Evolutionary conservation across 2,888 invertebrate species (phyloP), one percentile per base, ranked within the genome.

Genomic region (Galeruca laticollis): DNA sequence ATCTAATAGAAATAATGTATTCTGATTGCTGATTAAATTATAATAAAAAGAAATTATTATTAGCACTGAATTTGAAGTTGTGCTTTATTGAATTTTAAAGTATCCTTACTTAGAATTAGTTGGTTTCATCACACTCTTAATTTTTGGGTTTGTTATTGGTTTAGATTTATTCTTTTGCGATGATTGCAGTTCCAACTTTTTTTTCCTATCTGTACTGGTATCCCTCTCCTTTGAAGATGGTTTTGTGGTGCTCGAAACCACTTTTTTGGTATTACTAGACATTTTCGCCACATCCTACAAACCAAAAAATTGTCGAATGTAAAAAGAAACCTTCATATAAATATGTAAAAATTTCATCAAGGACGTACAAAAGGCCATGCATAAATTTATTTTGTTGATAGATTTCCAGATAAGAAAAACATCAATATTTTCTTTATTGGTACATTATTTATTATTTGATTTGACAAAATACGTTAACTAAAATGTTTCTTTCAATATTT

Each of bases 241-340:
- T 51, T 72, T 73, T 52, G 71, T 68, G 60, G 65, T 21, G 33
- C 10, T 69, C 43, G 70, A 54, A 8, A 67, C 35, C 20, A 26
- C 9, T 51, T 60, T 70, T 33, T 51, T 65, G 2, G 61, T 62
- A 15, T n/a, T 56, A 18, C 15, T 71, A n/a, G 71, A 64, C 43
- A 47, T 61, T 70, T 71, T 75, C 40, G 56, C 60, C 54, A 37
- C 78, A 77, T 78, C 69, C 78, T 77, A 60, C 57, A 60, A 72
- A 37, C 47, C 18, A 9, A 69, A 31, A 54, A 10, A 11, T 56
- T 51, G 15, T 15, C 18, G 2, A 11, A 37, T 2, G 10, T 2
- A 37, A 37, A 37, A 6, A 2, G 10, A 37, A 37, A 37, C 13
- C 2, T 13, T 26, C 26, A 26, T 26, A 26, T 5, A 3, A 26